Conservation (phyloP, 1,140 invertebrate genomes). For the Aphelinus certus region DNA sequence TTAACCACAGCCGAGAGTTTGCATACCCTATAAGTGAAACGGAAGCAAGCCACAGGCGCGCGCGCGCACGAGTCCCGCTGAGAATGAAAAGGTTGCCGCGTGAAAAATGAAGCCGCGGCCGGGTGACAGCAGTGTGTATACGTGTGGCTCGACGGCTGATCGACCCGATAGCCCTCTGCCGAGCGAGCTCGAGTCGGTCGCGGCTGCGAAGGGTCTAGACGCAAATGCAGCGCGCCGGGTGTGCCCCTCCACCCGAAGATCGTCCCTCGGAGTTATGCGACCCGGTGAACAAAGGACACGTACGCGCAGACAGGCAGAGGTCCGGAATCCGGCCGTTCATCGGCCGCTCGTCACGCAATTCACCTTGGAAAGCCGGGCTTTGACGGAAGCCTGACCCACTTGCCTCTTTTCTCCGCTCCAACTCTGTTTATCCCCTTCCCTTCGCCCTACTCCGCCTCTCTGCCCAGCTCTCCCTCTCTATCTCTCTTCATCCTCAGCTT, state of each 20-base stretch:
- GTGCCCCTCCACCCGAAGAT: not conserved
- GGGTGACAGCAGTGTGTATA: not conserved
- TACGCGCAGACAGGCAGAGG: not conserved
- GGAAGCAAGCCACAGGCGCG: too few relatives aligned
- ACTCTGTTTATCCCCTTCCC: not conserved
- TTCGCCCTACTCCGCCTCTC: not conserved
- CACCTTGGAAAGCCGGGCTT: slow-evolving; percentile 40
- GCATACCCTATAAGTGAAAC: too few relatives aligned
- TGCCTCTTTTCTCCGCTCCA: slow-evolving; percentile 8
- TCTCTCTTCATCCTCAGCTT: not conserved
- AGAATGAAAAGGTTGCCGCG: too few relatives aligned
- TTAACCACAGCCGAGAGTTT: too few relatives aligned
- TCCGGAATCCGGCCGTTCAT: not conserved
- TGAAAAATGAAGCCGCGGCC: too few relatives aligned
- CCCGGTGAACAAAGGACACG: too few relatives aligned
- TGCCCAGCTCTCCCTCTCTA: not conserved
- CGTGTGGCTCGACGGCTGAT: not conserved
- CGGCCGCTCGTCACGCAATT: slow-evolving; percentile 34
- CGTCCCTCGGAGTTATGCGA: not conserved
- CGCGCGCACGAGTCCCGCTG: too few relatives aligned
- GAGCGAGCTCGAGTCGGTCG: not conserved
- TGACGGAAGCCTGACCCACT: slow-evolving; percentile 50
- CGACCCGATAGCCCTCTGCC: not conserved
- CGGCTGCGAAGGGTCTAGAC: slow-evolving; percentile 19
- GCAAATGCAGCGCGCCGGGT: slow-evolving; percentile 9